Base-by-base conservation (phyloP, 2,888 invertebrate species). In the Bursaphelenchus okinawaensis region DNA sequence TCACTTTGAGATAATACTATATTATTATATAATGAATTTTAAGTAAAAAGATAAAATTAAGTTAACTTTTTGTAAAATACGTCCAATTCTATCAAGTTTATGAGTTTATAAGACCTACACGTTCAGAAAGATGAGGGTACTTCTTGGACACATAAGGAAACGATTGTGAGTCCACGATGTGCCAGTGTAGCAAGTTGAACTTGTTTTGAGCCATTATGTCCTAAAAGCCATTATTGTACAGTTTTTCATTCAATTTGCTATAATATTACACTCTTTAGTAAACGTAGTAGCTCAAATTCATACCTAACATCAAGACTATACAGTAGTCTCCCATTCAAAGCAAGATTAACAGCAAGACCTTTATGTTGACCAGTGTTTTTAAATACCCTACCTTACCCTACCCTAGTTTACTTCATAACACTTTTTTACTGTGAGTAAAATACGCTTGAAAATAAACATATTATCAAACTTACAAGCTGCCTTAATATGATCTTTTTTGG, bases 151-250 rank as follows among this genome's bases (percentile, higher is more conserved):
- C 87, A 81, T 90, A 93, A 0, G 93, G 93, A 82, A 93, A 94
- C 71, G 92, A 63, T 52, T 75, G 65, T 54, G 60, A 65, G 40
- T 75, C 75, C 0, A 79, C 90, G 59, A 95, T 90, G 83, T 94
- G 93, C 93, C 93, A 94, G 83, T 94, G 93, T 70, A 93, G 88
- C 0, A 92, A 91, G 83, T 93, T 94, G 80, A 92, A 84, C 84
- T 94, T 94, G 82, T 92, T 92, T 83, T 90, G 90, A 0, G 89
- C 87, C 91, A 93, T 91, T 0, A 90, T 90, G 71, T 93, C 91
- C 75, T 93, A 79, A 23, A 73, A 1, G 9, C n/a, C 12, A 54
- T 16, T 40, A 40, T 40, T 40, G 3, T 12, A 40, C 16, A 40
- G 7, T 29, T 12, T 12, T 7, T 40, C 40, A n/a, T 4, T 40